Conservation (phyloP, 2,888 invertebrate genomes). For the Trachelus iudaicus region DNA sequence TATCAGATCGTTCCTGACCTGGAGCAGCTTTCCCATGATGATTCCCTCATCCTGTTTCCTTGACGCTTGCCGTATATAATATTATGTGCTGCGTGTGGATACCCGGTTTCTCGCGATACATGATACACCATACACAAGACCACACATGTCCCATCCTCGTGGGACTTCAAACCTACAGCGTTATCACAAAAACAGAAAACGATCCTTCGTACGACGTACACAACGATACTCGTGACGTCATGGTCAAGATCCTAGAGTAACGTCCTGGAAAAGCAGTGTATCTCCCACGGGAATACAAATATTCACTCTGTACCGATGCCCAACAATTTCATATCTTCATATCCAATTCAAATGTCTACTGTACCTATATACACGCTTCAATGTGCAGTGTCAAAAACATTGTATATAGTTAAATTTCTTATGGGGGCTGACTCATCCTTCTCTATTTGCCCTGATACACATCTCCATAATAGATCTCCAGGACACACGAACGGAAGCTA, state of each 20-base stretch:
- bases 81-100: constrained; percentile 20
- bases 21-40: constrained; percentile 24
- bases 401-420: neutral
- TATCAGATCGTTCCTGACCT: neutral
- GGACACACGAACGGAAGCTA: neutral
- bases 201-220: neutral
- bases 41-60: constrained; percentile 15
- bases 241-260: neutral
- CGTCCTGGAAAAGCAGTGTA: neutral
- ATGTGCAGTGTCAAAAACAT: neutral
- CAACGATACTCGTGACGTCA: constrained; percentile 14
- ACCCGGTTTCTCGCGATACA: constrained; percentile 23
- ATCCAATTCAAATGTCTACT: neutral
- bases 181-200: constrained; percentile 24
- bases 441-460: neutral
- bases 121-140: constrained; percentile 6
- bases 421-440: neutral
- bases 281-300: neutral
- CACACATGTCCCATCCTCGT: constrained; percentile 17
- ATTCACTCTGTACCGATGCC: neutral
- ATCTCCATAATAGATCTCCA: neutral
- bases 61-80: neutral
- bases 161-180: constrained; percentile 21
- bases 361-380: neutral
- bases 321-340: neutral